Evolutionary conservation across 1,140 invertebrate genomes (phyloP).

Genomic region (Meloidogyne hapla): DNA sequence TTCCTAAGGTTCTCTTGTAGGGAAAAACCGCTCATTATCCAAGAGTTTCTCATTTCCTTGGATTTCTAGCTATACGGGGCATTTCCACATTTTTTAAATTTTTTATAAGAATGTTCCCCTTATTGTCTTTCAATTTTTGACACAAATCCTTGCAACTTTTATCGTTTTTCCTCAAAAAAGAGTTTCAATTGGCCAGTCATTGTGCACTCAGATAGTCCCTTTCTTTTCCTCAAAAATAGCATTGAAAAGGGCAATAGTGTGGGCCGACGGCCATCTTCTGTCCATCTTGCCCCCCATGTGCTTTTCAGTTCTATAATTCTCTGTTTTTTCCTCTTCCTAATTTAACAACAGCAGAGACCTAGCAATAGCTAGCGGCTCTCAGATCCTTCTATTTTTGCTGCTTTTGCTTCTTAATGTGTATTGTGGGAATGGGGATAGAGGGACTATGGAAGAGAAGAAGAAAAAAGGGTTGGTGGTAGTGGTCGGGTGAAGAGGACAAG

Average conservation of each 20-base stretch:
- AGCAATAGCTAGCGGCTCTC: background rate
- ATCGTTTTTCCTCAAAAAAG: background rate
- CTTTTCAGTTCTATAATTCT: background rate
- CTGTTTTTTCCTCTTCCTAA: background rate
- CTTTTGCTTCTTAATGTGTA: slow-evolving; percentile 5
- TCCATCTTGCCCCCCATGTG: background rate
- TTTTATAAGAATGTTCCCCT: background rate
- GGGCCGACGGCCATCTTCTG: background rate
- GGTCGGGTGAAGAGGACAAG: slow-evolving; percentile 1
- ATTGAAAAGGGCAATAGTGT: background rate
- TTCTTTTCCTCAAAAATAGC: background rate
- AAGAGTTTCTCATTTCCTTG: too few relatives aligned
- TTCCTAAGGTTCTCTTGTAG: too few relatives aligned
- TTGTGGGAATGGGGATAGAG: background rate
- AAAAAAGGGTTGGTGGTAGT: background rate
- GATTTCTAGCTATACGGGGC: too few relatives aligned
- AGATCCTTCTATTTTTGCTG: slow-evolving; percentile 1
- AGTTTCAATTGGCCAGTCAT: background rate
- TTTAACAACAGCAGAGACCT: background rate
- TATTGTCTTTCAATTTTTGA: background rate
- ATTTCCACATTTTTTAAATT: too few relatives aligned
- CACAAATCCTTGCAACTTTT: background rate
- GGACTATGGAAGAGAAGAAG: background rate
- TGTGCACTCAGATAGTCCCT: background rate
- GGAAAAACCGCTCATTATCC: too few relatives aligned